Percentiles rank a stretch among this genome's conserved stretches.
These are phyloP conservation scores for Strigops habroptila DNA, from an alignment of 2,113 vertebrate genomes.

Conservation along the genomic window DNA sequence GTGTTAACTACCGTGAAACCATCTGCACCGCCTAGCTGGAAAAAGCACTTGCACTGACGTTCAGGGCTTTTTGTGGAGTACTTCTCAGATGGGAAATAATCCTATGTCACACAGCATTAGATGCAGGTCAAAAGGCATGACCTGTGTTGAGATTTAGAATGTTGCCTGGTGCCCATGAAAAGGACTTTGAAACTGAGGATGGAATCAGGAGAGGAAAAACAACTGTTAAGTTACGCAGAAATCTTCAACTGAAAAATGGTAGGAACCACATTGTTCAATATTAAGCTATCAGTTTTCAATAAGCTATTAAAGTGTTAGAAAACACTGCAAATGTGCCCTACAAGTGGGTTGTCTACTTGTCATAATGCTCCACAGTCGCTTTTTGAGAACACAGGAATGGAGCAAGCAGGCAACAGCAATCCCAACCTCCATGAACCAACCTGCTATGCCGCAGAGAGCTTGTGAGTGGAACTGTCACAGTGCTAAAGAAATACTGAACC, in stretches of 20 bases:
- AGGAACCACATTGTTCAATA: not conserved
- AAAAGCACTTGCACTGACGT: not conserved
- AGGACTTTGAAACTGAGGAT: not conserved
- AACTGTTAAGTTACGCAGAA: not conserved
- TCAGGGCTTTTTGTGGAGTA: not conserved
- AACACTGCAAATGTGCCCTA: not conserved
- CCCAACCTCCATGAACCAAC: not conserved
- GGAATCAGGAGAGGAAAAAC: not conserved
- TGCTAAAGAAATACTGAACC: not conserved
- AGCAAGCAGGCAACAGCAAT: not conserved
- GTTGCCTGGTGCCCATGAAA: not conserved
- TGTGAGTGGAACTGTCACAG: not conserved
- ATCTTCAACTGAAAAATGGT: not conserved
- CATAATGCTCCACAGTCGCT: not conserved
- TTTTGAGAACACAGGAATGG: not conserved
- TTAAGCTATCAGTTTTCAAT: not conserved
- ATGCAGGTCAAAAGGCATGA: not conserved
- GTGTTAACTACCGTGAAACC: not conserved
- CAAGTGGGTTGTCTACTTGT: not conserved
- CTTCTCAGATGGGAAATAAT: not conserved
- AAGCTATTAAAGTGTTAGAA: not conserved
- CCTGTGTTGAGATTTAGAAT: not conserved
- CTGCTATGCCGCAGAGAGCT: not conserved
- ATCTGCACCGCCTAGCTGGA: not conserved
- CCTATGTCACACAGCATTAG: not conserved